Evolutionary conservation across 2,797 vertebrate species (phyloP).

Genomic region (Eutrigla gurnardus): DNA sequence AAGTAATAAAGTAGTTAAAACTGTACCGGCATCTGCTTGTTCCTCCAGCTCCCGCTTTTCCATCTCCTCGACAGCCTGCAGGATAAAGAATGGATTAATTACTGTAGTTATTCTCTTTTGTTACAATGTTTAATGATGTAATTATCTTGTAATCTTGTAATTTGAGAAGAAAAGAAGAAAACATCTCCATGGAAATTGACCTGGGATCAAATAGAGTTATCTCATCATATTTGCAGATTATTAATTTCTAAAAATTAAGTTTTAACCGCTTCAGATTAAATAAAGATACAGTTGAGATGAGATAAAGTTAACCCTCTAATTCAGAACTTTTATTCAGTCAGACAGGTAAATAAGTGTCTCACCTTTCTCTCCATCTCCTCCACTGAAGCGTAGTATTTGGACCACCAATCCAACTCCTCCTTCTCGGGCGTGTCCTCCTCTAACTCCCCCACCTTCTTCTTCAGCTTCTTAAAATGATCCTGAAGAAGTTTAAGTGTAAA

Average conservation of each 20-base stretch:
- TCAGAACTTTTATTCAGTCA: not conserved
- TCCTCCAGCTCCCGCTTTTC: conserved; percentile 56
- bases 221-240: not conserved
- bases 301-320: not conserved
- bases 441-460: conserved; percentile 80
- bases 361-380: conserved; percentile 88
- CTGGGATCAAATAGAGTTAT: not conserved
- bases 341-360: not conserved
- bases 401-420: conserved; percentile 97
- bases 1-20: conserved; percentile 4
- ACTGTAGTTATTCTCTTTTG: not conserved
- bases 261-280: not conserved
- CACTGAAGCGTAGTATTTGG: conserved; percentile 93
- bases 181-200: not conserved
- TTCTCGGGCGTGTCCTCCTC: conserved; percentile 91
- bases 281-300: too few species aligned
- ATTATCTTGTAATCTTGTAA: not conserved
- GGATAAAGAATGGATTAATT: not conserved
- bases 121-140: not conserved
- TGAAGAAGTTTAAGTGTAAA: conserved; percentile 54
- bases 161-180: not conserved
- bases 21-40: conserved; percentile 68
- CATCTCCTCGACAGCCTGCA: conserved; percentile 62
- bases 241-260: not conserved
- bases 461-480: conserved; percentile 85